Evolutionary conservation across 1,140 invertebrate genomes (phyloP).

Genomic region (Neodiprion pinetum): DNA sequence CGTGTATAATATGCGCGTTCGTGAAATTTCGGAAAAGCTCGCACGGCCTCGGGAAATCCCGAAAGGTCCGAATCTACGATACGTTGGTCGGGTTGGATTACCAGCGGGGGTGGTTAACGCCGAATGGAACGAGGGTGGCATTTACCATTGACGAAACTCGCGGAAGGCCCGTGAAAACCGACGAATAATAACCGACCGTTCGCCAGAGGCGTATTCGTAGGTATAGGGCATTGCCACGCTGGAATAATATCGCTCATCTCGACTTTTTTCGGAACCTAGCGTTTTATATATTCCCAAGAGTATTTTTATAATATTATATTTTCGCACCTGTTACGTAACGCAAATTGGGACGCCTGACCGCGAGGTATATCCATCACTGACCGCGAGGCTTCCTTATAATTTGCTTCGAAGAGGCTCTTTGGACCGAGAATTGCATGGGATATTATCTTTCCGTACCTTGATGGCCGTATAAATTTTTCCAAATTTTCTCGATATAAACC

Average conservation of each 20-base stretch:
- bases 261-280: not conserved
- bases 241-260: too few species aligned
- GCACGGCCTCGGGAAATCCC: not conserved
- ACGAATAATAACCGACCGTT: not conserved
- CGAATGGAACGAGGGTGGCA: conserved; percentile 30
- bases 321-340: not conserved
- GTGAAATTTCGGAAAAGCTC: not conserved
- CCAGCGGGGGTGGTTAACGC: conserved; percentile 24
- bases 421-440: too few species aligned
- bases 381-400: not conserved
- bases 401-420: too few species aligned
- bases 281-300: too few species aligned
- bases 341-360: not conserved
- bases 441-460: too few species aligned
- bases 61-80: not conserved
- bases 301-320: not conserved
- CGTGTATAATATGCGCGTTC: conserved; percentile 27
- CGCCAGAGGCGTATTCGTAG: not conserved
- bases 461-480: too few species aligned
- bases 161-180: conserved; percentile 2
- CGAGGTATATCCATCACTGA: not conserved
- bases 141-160: conserved; percentile 22
- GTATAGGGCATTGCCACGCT: not conserved
- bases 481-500: too few species aligned
- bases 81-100: conserved; percentile 22